These are phyloP conservation scores for Nomia melanderi DNA, from an alignment of 1,140 invertebrate genomes.

Conservation along the genomic window DNA sequence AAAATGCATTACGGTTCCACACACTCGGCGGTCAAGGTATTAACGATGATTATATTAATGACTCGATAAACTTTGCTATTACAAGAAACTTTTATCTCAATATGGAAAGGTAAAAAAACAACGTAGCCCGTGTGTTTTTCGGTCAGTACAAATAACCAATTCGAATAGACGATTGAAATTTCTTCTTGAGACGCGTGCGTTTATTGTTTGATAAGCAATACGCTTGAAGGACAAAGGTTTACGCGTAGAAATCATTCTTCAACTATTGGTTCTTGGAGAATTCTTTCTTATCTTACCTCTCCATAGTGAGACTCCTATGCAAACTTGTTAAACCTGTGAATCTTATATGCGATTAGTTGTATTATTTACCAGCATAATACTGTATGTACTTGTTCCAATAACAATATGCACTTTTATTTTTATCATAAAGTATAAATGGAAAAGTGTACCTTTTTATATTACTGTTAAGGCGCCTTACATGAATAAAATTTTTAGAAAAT, in stretches of 20 bases:
- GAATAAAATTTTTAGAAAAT: slow-evolving; percentile 71
- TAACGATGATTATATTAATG: slow-evolving; percentile 60
- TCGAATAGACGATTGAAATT: slow-evolving; percentile 18
- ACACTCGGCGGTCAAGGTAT: slow-evolving; percentile 37
- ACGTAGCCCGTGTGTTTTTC: slow-evolving; percentile 36
- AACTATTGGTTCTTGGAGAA: slow-evolving; percentile 44
- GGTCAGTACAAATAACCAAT: slow-evolving; percentile 56
- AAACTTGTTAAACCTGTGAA: slow-evolving; percentile 58
- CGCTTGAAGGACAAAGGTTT: background rate
- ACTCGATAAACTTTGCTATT: slow-evolving; percentile 57
- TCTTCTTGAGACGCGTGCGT: slow-evolving; percentile 35
- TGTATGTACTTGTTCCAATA: slow-evolving; percentile 72
- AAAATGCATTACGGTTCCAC: slow-evolving; percentile 33
- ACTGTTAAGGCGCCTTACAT: slow-evolving; percentile 73
- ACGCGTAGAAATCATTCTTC: slow-evolving; percentile 25
- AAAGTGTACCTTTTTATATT: slow-evolving; percentile 74
- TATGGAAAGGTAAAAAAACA: slow-evolving; percentile 61
- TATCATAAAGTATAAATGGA: slow-evolving; percentile 69
- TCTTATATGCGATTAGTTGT: slow-evolving; percentile 63
- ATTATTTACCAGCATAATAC: slow-evolving; percentile 68
- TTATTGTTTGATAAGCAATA: slow-evolving; percentile 20
- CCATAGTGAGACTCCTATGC: slow-evolving; percentile 61
- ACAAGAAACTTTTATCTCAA: slow-evolving; percentile 61
- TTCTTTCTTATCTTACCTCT: slow-evolving; percentile 58
- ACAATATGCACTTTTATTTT: slow-evolving; percentile 72